A percentile compares a stretch with the other conserved stretches of the same genome.
Conservation (phyloP, 2,888 invertebrate genomes). For the Halictus ligatus region DNA sequence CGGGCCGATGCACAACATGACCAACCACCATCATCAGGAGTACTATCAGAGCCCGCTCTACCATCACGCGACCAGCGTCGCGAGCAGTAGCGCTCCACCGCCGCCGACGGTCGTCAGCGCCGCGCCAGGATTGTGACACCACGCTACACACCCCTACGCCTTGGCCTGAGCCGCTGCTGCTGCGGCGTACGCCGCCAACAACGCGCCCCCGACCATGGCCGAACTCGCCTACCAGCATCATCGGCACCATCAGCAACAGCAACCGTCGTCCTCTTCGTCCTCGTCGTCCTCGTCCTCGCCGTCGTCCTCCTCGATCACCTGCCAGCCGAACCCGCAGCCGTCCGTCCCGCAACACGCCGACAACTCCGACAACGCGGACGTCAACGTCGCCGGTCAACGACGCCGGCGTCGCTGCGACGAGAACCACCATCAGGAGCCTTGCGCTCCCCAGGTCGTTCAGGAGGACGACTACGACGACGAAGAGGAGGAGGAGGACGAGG, state of each 20-base stretch:
- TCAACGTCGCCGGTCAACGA: constrained; percentile 20
- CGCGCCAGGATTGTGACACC: constrained; percentile 95
- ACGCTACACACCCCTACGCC: constrained; percentile 87
- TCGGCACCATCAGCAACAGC: not conserved
- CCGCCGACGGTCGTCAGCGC: constrained; percentile 85
- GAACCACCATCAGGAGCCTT: constrained; percentile 37
- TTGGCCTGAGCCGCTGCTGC: constrained; percentile 89
- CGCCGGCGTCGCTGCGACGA: constrained; percentile 51
- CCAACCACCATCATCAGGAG: constrained; percentile 82
- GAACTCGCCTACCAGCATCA: not conserved
- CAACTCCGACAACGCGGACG: not conserved
- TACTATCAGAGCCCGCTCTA: constrained; percentile 94
- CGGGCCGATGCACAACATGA: constrained; percentile 88
- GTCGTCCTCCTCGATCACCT: constrained; percentile 17
- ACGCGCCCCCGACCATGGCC: too few species aligned
- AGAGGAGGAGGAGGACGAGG: constrained; percentile 66
- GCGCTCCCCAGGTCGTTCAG: constrained; percentile 24
- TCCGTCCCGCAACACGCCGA: not conserved
- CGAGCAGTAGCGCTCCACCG: constrained; percentile 77
- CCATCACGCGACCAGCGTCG: constrained; percentile 82
- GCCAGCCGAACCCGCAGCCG: not conserved
- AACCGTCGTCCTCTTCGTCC: not conserved
- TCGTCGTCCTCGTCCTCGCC: constrained; percentile 31
- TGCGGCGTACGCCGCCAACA: constrained; percentile 66
- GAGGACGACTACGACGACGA: constrained; percentile 68